These are phyloP conservation scores for Mylabris sibirica DNA, from an alignment of 2,888 invertebrate genomes.

Conservation along the genomic window DNA sequence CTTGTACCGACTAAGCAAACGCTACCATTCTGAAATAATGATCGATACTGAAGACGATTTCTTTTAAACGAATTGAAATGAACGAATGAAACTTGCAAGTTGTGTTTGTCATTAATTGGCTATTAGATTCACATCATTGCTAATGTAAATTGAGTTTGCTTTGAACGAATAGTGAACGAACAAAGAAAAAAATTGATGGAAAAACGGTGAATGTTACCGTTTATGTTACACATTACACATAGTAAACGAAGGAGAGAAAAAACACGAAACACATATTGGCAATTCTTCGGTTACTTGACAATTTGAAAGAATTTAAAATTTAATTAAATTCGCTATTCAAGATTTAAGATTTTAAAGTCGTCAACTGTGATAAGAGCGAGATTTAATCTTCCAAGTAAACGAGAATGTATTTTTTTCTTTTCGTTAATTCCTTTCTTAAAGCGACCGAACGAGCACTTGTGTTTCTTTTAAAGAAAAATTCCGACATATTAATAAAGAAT, in stretches of 20 bases:
- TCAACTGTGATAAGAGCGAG: constrained; percentile 12
- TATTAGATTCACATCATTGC: constrained; percentile 37
- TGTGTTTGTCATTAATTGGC: constrained; percentile 34
- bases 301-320: constrained; percentile 35
- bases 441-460: background rate
- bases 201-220: background rate
- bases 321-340: constrained; percentile 31
- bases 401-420: constrained; percentile 23
- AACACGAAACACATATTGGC: constrained; percentile 27
- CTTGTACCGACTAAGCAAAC: constrained; percentile 10
- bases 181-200: background rate
- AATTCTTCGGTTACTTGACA: constrained; percentile 1
- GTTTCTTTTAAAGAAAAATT: constrained; percentile 20
- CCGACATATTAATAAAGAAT: constrained; percentile 24
- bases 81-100: background rate
- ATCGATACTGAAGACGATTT: constrained; percentile 24
- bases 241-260: too few relatives aligned
- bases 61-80: background rate
- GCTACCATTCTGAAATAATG: constrained; percentile 32
- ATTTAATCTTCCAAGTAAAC: constrained; percentile 31
- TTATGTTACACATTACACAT: too few relatives aligned
- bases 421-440: background rate
- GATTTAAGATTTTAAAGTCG: constrained; percentile 27
- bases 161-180: background rate
- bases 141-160: constrained; percentile 33